Evolutionary conservation across 2,797 vertebrate genomes (phyloP).

Genomic region (Sebastes wilsoni): DNA sequence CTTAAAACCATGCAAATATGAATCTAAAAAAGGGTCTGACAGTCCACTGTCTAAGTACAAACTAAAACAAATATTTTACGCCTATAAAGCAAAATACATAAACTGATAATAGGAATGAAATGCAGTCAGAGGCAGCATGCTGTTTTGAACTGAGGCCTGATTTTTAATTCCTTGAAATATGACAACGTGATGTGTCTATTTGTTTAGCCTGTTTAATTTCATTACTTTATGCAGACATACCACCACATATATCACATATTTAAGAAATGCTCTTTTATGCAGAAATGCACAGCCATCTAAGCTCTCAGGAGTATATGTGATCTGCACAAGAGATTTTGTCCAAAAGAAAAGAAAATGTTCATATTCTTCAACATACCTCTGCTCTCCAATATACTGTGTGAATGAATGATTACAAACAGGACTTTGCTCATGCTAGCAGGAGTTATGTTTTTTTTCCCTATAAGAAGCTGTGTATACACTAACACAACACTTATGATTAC

Average conservation of each 20-base stretch:
- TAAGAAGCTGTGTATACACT: background rate
- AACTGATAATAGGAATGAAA: background rate
- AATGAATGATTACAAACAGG: slow-evolving; percentile 31
- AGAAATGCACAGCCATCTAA: background rate
- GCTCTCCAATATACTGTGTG: background rate
- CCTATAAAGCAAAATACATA: background rate
- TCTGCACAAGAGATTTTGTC: background rate
- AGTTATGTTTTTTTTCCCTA: background rate
- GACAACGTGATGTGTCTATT: background rate
- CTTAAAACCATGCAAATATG: background rate
- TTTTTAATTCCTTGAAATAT: background rate
- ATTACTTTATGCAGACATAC: background rate
- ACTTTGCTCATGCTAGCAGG: slow-evolving; percentile 19
- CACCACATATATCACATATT: background rate
- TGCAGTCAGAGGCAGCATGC: background rate
- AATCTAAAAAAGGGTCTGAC: background rate
- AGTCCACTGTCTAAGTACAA: background rate
- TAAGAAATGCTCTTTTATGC: background rate
- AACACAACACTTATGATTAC: background rate
- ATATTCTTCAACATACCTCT: background rate
- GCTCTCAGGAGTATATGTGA: background rate
- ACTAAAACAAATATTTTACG: background rate
- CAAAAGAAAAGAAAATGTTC: background rate
- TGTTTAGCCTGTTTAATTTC: background rate
- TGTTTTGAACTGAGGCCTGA: background rate